These are phyloP conservation scores for Nothobranchius kuhntae DNA, from an alignment of 2,113 vertebrate genomes.

Conservation along the genomic window DNA sequence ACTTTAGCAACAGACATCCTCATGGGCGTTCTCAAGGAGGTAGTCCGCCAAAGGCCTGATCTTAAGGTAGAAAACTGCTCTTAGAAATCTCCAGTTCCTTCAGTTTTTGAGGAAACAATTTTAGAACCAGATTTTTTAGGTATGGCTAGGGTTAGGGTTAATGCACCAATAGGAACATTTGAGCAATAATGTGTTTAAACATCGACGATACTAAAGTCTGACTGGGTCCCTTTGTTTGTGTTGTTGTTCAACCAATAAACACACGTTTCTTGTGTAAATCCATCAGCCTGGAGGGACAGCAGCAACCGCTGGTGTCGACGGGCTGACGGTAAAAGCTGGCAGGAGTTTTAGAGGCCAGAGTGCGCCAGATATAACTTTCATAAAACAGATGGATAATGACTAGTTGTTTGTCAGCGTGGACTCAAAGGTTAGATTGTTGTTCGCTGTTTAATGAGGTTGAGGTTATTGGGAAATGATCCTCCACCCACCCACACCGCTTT, in stretches of 20 bases:
- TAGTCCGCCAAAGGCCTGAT: constrained; percentile 91
- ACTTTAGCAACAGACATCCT: constrained; percentile 96
- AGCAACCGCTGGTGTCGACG: constrained; percentile 27
- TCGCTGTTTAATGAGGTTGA: constrained; percentile 81
- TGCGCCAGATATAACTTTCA: constrained; percentile 60
- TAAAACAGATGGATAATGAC: constrained; percentile 83
- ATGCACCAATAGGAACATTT: too few species aligned
- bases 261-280: constrained; percentile 60
- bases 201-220: too few species aligned
- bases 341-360: constrained; percentile 59
- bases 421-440: constrained; percentile 80
- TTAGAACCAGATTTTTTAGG: too few species aligned
- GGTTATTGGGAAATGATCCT: constrained; percentile 76
- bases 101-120: too few species aligned
- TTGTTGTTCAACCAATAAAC: constrained; percentile 49
- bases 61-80: constrained; percentile 83
- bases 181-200: too few species aligned
- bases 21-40: constrained; percentile 96
- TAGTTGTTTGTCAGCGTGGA: constrained; percentile 77
- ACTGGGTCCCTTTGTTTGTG: neutral
- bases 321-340: constrained; percentile 42
- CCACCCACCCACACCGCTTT: constrained; percentile 60
- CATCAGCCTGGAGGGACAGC: constrained; percentile 40
- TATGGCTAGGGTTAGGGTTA: too few species aligned
- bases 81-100: neutral